phyloP scores from a whole-genome alignment of 1,140 invertebrate species.

The Caenorhabditis latens region DNA sequence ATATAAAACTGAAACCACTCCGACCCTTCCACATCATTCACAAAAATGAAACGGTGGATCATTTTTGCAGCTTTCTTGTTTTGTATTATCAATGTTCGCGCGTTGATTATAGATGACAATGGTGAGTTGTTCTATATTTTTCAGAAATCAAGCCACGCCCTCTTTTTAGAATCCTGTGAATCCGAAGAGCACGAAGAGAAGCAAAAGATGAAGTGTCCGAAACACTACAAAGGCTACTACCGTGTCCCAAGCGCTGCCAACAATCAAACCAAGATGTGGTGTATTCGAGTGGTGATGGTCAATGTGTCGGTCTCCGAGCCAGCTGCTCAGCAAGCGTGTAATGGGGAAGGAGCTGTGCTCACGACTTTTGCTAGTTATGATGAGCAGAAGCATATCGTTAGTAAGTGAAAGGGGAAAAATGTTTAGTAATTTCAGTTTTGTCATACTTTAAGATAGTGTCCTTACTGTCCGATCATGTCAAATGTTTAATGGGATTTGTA shows the following conservation, averaged over 20 bases:
- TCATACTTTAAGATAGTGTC: no score
- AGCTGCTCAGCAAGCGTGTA: slow-evolving; percentile 12
- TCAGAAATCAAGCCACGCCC: background rate
- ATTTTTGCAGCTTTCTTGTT: background rate
- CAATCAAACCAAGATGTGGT: slow-evolving; percentile 47
- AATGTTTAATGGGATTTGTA: no score
- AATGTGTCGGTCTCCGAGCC: background rate
- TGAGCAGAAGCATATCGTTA: slow-evolving; percentile 46
- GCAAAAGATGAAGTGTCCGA: slow-evolving; percentile 36
- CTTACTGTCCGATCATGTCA: no score
- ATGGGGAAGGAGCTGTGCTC: background rate
- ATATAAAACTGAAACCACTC: background rate
- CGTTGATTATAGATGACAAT: slow-evolving; percentile 8
- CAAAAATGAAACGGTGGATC: slow-evolving; percentile 35
- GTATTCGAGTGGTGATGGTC: background rate
- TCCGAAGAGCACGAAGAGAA: background rate
- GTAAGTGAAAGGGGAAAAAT: background rate
- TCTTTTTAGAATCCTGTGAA: slow-evolving; percentile 26
- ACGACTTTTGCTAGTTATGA: slow-evolving; percentile 18
- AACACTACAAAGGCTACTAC: slow-evolving; percentile 36
- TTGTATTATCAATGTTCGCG: background rate
- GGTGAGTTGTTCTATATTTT: background rate
- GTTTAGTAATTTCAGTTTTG: no score
- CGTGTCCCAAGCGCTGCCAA: background rate
- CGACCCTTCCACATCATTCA: background rate